A percentile compares a stretch with the other conserved stretches of the same genome.
phyloP scores from a whole-genome alignment of 2,113 vertebrate genomes.

The Jaculus jaculus region DNA sequence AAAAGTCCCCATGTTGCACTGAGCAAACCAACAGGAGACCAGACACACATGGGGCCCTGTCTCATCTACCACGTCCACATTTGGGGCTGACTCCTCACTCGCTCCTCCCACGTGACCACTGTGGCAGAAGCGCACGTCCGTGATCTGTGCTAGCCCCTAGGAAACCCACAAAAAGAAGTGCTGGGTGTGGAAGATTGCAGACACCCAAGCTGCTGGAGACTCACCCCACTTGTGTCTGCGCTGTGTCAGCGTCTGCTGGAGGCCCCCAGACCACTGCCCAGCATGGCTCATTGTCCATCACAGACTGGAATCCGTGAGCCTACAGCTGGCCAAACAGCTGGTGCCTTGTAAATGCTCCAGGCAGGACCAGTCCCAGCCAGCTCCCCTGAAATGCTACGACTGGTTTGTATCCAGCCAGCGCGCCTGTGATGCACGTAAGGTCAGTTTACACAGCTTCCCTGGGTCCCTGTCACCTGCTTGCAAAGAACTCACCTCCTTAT shows the following conservation, averaged over 20 bases:
- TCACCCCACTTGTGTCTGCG: too few relatives aligned
- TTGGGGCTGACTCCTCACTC: too few relatives aligned
- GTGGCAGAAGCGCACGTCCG: not conserved
- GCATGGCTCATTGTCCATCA: not conserved
- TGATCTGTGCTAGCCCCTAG: rapidly evolving
- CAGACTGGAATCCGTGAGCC: not conserved
- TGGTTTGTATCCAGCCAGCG: not conserved
- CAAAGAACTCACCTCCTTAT: not conserved
- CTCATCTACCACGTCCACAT: not conserved
- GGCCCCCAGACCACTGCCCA: not conserved
- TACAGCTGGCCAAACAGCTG: not conserved
- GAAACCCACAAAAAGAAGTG: not conserved
- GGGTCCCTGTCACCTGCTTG: not conserved
- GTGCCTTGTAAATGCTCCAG: not conserved
- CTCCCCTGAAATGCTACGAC: not conserved
- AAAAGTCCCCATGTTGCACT: rapidly evolving
- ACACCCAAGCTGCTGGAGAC: not conserved
- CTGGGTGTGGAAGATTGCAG: not conserved
- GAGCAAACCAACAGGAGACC: not conserved
- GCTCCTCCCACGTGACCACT: not conserved
- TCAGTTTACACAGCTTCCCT: not conserved
- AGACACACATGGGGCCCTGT: rapidly evolving
- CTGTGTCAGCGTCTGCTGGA: rapidly evolving
- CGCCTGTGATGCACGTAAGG: not conserved
- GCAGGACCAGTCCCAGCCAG: not conserved